These are phyloP conservation scores for Agrilus planipennis DNA, from an alignment of 1,140 invertebrate species.

Conservation along the genomic window DNA sequence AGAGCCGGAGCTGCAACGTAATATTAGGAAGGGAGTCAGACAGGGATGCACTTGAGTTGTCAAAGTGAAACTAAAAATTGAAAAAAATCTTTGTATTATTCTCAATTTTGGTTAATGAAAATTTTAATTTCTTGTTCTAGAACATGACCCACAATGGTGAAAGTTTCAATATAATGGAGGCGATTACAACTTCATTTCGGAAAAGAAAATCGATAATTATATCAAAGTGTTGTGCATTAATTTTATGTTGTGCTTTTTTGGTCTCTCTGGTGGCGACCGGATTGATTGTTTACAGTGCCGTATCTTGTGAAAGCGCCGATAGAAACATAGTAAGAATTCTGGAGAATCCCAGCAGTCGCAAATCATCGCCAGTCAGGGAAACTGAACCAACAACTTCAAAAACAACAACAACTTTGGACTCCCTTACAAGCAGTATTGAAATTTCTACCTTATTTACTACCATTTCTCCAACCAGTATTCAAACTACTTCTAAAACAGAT, in stretches of 20 bases:
- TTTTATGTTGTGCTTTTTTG: conserved; percentile 16
- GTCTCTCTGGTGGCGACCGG: conserved; percentile 17
- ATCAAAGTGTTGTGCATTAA: conserved; percentile 16
- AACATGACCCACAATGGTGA: conserved; percentile 16
- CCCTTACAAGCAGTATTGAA: background rate
- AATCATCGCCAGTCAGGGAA: too few species aligned
- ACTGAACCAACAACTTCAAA: too few species aligned
- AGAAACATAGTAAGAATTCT: too few species aligned
- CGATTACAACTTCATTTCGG: conserved; percentile 16
- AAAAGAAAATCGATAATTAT: conserved; percentile 16
- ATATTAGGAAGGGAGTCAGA: too few species aligned
- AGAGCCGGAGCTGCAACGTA: too few species aligned
- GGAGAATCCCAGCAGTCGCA: too few species aligned
- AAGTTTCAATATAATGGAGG: conserved; percentile 17
- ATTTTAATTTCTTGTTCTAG: conserved; percentile 6
- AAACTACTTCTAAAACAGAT: background rate
- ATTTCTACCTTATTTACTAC: background rate
- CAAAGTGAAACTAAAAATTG: too few species aligned
- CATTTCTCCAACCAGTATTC: too few species aligned
- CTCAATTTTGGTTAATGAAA: too few species aligned
- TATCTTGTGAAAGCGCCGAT: too few species aligned
- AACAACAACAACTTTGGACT: background rate
- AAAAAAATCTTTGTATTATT: too few species aligned
- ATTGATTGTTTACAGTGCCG: conserved; percentile 17
- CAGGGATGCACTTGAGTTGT: too few species aligned